These are phyloP conservation scores for Acyrthosiphon pisum DNA, from an alignment of 1,140 invertebrate species.

Conservation along the genomic window DNA sequence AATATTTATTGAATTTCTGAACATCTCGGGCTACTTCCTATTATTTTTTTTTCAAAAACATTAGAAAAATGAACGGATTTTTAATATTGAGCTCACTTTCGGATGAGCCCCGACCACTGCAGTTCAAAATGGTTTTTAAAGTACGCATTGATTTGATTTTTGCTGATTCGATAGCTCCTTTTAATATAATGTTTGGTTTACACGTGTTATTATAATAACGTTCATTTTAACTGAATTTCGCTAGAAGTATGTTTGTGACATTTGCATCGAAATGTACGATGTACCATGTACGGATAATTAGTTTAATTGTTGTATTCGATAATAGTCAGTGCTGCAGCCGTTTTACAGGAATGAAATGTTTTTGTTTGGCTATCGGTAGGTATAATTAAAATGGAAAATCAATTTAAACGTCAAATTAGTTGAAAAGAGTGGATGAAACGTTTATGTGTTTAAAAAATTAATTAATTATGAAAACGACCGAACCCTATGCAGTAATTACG, in stretches of 20 bases:
- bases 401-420: not conserved
- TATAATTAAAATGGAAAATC: slow-evolving; percentile 5
- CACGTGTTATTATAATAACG: not conserved
- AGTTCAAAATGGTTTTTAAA: not conserved
- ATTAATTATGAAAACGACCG: not conserved
- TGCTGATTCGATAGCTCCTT: not conserved
- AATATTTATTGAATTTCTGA: not conserved
- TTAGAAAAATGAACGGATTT: not conserved
- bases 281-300: not conserved
- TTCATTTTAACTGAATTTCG: not conserved
- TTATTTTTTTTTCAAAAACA: not conserved
- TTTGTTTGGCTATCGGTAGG: not conserved
- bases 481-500: not conserved
- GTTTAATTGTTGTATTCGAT: not conserved
- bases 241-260: not conserved
- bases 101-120: not conserved
- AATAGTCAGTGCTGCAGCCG: not conserved
- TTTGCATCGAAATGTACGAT: not conserved
- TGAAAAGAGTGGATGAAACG: not conserved
- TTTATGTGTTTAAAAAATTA: not conserved
- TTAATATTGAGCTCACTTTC: not conserved
- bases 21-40: too few relatives aligned
- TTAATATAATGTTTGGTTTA: not conserved
- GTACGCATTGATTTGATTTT: not conserved
- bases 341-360: not conserved